These are phyloP conservation scores for Antitype chi DNA, from an alignment of 2,888 invertebrate genomes.

Conservation along the genomic window DNA sequence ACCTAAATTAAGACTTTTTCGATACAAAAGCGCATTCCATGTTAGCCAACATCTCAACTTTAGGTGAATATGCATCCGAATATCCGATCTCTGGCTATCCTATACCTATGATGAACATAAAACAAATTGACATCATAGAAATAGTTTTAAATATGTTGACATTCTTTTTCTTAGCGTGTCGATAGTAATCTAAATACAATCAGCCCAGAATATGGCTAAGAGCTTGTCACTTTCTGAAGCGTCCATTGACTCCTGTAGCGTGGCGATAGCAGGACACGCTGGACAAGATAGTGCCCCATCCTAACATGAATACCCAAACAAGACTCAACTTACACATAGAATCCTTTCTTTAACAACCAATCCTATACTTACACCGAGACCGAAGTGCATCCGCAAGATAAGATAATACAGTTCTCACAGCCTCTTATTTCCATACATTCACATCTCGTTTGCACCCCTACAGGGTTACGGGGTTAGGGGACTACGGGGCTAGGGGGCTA, in stretches of 20 bases:
- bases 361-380: not conserved
- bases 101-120: not conserved
- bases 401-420: constrained; percentile 19
- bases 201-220: no score
- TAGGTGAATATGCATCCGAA: no score
- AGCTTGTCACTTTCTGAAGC: no score
- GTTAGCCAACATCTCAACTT: no score
- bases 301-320: not conserved
- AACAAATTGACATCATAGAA: not conserved
- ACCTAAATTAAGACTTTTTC: no score
- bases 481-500: not conserved
- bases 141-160: no score
- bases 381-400: constrained; percentile 33
- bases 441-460: constrained; percentile 23
- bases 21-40: no score
- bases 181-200: no score
- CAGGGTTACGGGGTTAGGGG: not conserved
- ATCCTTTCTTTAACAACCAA: not conserved
- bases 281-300: not conserved
- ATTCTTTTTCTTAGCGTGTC: no score
- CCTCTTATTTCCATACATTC: constrained; percentile 33
- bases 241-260: no score
- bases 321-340: not conserved
- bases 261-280: no score
- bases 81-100: no score